Percentiles rank a stretch among this genome's conserved stretches.
These are phyloP conservation scores for Argyrosomus japonicus DNA, from an alignment of 2,113 vertebrate species.

Conservation along the genomic window DNA sequence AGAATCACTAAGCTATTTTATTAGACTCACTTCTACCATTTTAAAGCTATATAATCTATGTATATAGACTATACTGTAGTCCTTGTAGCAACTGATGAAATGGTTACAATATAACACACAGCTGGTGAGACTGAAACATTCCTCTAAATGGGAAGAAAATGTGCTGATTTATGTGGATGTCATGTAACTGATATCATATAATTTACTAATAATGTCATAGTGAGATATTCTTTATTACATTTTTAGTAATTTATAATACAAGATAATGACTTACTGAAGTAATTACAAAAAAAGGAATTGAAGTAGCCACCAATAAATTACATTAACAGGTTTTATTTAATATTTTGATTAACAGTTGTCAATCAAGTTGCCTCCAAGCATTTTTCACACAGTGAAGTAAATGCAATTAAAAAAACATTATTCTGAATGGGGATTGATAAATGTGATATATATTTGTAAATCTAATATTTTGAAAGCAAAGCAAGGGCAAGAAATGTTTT, in stretches of 20 bases:
- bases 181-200: background rate
- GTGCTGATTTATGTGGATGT: background rate
- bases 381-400: background rate
- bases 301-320: background rate
- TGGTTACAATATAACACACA: background rate
- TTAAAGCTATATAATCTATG: background rate
- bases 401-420: background rate
- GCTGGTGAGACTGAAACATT: background rate
- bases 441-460: background rate
- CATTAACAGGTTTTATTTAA: background rate
- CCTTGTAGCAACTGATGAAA: background rate
- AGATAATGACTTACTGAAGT: background rate
- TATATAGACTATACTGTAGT: background rate
- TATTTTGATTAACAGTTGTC: background rate
- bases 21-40: no score
- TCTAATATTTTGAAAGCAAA: constrained; percentile 10
- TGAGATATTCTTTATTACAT: background rate
- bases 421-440: background rate
- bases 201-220: background rate
- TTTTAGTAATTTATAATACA: background rate
- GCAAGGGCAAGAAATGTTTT: constrained; percentile 1
- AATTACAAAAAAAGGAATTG: background rate
- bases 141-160: background rate
- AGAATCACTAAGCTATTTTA: no score
- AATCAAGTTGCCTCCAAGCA: background rate